Conservation (phyloP, 2,113 vertebrate species). For the Limanda limanda region DNA sequence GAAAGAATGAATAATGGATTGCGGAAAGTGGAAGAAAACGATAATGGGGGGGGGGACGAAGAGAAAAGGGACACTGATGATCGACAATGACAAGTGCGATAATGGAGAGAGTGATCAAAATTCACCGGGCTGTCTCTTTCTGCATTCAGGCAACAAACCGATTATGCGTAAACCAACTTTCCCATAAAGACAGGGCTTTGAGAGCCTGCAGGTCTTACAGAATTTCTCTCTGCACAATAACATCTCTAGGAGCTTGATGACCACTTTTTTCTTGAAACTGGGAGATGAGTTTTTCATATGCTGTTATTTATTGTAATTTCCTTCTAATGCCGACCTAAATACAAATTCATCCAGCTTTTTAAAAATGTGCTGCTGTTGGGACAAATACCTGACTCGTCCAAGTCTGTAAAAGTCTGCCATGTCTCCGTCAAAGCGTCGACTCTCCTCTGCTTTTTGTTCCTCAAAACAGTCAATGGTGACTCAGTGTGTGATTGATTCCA, state of each 20-base stretch:
- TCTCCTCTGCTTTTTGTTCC: constrained; percentile 16
- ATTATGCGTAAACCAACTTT: constrained; percentile 59
- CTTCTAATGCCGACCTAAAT: constrained; percentile 10
- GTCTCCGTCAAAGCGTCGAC: constrained; percentile 13
- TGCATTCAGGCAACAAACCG: constrained; percentile 42
- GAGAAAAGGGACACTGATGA: constrained; percentile 45
- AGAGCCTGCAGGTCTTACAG: constrained; percentile 29
- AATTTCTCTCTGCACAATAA: constrained; percentile 28
- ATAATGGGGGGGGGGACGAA: constrained; percentile 42
- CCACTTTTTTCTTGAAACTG: constrained; percentile 22
- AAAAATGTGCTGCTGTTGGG: constrained; percentile 29
- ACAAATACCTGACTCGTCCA: constrained; percentile 24
- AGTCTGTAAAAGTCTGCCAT: not conserved
- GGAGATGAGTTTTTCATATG: constrained; percentile 9
- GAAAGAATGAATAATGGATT: constrained; percentile 61
- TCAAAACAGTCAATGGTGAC: constrained; percentile 25
- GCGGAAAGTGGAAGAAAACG: constrained; percentile 30
- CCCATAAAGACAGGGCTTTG: constrained; percentile 28
- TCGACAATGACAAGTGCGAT: constrained; percentile 65
- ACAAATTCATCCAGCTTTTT: constrained; percentile 40
- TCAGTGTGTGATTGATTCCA: constrained; percentile 33
- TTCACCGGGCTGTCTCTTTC: constrained; percentile 29
- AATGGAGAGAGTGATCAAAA: constrained; percentile 57
- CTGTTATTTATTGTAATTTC: constrained; percentile 22
- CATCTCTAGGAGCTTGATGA: constrained; percentile 29